phyloP scores from a whole-genome alignment of 2,888 invertebrate genomes.

The Lepeophtheirus nordmannii region DNA sequence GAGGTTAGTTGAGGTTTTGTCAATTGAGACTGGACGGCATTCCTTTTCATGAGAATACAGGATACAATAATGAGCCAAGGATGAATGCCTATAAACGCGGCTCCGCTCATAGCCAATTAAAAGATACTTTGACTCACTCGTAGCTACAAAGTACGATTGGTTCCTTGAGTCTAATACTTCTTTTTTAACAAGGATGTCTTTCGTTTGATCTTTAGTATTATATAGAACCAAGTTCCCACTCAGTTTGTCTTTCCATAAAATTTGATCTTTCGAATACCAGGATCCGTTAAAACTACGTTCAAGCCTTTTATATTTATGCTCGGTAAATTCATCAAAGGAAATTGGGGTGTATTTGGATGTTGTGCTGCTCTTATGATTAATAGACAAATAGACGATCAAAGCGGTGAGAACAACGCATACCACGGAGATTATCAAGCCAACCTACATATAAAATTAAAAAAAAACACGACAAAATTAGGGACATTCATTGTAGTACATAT shows the following conservation, averaged over 20 bases:
- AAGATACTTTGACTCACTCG: not conserved
- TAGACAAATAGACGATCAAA: not conserved
- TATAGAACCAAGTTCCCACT: not conserved
- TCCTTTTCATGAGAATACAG: not conserved
- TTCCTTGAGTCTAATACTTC: not conserved
- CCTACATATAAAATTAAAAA: not conserved
- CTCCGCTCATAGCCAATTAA: not conserved
- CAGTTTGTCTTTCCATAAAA: not conserved
- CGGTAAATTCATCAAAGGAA: not conserved
- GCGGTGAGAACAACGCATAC: not conserved
- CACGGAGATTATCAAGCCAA: not conserved
- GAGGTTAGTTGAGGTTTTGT: not conserved
- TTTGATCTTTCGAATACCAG: conserved; percentile 15
- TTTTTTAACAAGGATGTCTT: not conserved
- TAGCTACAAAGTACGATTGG: not conserved
- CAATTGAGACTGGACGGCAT: not conserved
- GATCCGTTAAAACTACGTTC: conserved; percentile 3
- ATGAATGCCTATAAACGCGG: conserved; percentile 4
- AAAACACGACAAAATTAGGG: not conserved
- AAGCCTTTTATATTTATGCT: not conserved
- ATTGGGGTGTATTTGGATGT: conserved; percentile 1
- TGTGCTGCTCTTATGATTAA: not conserved
- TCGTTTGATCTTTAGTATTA: not conserved
- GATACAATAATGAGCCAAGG: conserved; percentile 4
- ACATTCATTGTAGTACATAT: too few species aligned